These are phyloP conservation scores for Hydra vulgaris DNA, from an alignment of 30 jellyfish, hydroid and myxozoan species.

Conservation along the genomic window DNA sequence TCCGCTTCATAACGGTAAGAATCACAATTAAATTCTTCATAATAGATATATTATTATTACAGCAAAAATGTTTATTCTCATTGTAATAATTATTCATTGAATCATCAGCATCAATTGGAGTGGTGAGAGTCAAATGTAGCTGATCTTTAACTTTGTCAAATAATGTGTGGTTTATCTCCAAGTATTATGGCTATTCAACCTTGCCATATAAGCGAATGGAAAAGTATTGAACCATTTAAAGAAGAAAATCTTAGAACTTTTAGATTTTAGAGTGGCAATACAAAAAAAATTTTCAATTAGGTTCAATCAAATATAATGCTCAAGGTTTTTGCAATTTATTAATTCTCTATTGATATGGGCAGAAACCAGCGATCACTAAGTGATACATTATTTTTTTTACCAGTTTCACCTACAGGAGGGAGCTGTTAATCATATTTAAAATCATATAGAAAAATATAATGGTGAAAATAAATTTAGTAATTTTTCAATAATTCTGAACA, in stretches of 20 bases:
- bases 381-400: not conserved
- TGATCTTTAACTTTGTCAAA: not conserved
- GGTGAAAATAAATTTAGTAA: not conserved
- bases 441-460: not conserved
- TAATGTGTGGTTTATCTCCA: not conserved
- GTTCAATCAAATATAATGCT: not conserved
- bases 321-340: not conserved
- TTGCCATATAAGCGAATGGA: not conserved
- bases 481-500: not conserved
- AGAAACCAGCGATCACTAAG: not conserved
- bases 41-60: too few species aligned
- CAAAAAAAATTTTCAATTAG: not conserved
- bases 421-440: not conserved
- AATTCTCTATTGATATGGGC: not conserved
- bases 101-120: too few species aligned
- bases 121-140: too few species aligned
- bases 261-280: not conserved
- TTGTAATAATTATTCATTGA: too few species aligned
- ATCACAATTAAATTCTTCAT: too few species aligned
- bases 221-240: not conserved
- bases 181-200: not conserved
- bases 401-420: not conserved
- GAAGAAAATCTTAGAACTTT: not conserved
- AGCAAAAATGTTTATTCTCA: too few species aligned
- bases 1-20: slow-evolving; percentile 28